These are phyloP conservation scores for Epicauta chinensis DNA, from an alignment of 1,140 invertebrate genomes.

Conservation along the genomic window DNA sequence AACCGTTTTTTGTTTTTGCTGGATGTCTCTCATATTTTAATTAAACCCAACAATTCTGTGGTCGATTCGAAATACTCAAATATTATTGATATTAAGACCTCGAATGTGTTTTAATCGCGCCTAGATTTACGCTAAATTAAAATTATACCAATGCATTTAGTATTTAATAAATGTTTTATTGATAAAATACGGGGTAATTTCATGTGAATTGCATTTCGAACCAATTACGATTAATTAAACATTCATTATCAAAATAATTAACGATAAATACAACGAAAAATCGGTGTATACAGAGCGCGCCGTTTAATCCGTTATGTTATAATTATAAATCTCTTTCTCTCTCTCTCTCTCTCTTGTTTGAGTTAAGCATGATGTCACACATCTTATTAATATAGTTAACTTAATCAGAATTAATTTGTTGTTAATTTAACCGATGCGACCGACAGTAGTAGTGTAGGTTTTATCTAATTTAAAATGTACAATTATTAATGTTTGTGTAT, in stretches of 20 bases:
- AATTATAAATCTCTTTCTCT: slow-evolving; percentile 20
- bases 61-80: no score
- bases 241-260: not conserved
- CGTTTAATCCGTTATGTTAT: slow-evolving; percentile 11
- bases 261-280: not conserved
- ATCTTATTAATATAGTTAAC: slow-evolving; percentile 36
- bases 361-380: slow-evolving; percentile 33
- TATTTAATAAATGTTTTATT: no score
- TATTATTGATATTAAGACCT: no score
- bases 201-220: no score
- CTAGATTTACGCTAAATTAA: no score
- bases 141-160: no score
- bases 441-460: slow-evolving; percentile 24
- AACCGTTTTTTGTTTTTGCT: no score
- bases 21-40: no score
- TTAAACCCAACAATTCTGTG: no score
- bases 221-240: not conserved
- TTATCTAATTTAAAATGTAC: slow-evolving; percentile 25
- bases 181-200: no score
- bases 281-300: not conserved
- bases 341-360: slow-evolving; percentile 10
- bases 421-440: slow-evolving; percentile 33
- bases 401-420: slow-evolving; percentile 39
- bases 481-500: not conserved
- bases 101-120: no score